Evolutionary conservation across 2,113 vertebrate genomes (phyloP), one percentile per base, ranked within the genome.

Genomic region (Hippocampus guttulatus): DNA sequence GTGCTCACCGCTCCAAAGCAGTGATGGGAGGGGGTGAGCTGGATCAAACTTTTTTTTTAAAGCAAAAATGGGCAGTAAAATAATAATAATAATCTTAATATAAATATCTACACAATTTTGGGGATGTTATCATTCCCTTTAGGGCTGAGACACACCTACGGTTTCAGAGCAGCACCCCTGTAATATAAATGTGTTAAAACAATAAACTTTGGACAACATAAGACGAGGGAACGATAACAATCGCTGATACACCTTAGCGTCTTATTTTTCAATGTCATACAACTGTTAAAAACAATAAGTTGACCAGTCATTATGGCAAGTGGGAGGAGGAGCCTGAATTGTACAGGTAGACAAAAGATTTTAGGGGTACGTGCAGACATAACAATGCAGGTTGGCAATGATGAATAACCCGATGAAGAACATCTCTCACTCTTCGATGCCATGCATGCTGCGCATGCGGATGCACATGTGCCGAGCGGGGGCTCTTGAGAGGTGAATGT

Each of bases 361-460:
- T 75, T 79, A 84, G 68, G 68, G 76, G 75, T 75, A 71, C 81
- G 73, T 21, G 74, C 84, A 80, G 52, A 52, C 78, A 69, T 76
- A 85, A 85, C 85, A 75, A 81, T 75, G 57, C 70, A 73, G 81
- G 81, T 78, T 83, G 87, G 84, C 87, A 84, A 64, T 88, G 88
- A 91, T 87, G 75, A 88, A 91, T 88, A 85, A 82, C 80, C 74
- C 30, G 71, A 62, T 43, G 51, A 68, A 67, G 47, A 72, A 76
- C 83, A 76, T 68, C 43, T 38, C 81, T 75, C 52, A 65, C 75
- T 80, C 66, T 73, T 57, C 30, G 23, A 73, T 70, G 49, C 64
- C 57, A 1, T 43, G 60, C 52, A 52, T 40, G 77, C 33, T 1
- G 43, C 43, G 14, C 43, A 45, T 51, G 47, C 69, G 66, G 64